Evolutionary conservation across 2,113 vertebrate species (phyloP), one percentile per base, ranked within the genome.

Genomic region (Tetraodon nigroviridis): DNA sequence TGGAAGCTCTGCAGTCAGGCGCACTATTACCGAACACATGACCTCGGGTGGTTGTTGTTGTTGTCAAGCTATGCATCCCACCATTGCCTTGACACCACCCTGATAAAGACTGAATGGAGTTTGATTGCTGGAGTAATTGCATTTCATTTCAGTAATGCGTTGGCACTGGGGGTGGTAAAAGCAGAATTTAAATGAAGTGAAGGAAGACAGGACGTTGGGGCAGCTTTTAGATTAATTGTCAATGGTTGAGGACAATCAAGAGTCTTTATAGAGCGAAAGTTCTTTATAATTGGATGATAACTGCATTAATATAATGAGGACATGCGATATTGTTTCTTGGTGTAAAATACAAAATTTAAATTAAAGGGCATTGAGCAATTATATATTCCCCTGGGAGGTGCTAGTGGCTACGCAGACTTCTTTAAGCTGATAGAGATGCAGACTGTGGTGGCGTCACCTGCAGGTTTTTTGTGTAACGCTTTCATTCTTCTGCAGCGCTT

Each of bases 91-190:
- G 44, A 55, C 46, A 24, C 53, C 75, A 51, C 72, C 77, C 64
- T 80, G 64, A 75, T 82, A 64, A 78, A 77, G 79, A 81, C 69
- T 52, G 81, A 82, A 83, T 78, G 41, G 64, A 61, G 54, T 75
- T 80, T 86, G 84, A 84, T 80, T 78, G 77, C 56, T 3, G 57
- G 62, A 58, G 67, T 87, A 85, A 88, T 83, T 85, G 81, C 69
- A 42, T 58, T 76, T 82, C 72, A 76, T 85, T 85, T 77, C 68
- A 75, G 58, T 80, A 84, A 82, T 78, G 70, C 66, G 64, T 55
- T 66, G 44, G 56, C 32, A 29, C 42, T 75, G 68, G 55, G 49
- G 55, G 58, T 2, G 46, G 51, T 61, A 55, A 55, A 63, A 52
- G 67, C 24, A 49, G 69, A 61, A 75, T 77, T 67, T 41, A 77